Evolutionary conservation across 1,140 invertebrate species (phyloP).

Genomic region (Triops longicaudatus): DNA sequence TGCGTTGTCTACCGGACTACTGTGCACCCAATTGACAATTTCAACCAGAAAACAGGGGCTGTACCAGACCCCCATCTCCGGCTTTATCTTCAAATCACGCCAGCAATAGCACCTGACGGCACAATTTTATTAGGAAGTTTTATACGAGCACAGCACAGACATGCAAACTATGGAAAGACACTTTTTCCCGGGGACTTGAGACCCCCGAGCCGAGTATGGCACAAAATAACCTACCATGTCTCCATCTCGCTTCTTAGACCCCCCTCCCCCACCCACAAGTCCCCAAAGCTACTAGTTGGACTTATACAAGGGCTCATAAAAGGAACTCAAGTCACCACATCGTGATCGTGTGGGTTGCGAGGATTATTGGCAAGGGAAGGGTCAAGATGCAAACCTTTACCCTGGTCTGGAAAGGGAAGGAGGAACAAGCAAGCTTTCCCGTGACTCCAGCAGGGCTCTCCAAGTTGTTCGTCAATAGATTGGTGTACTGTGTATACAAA

Average conservation of each 20-base stretch:
- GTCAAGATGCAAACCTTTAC: background rate
- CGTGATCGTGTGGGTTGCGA: background rate
- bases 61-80: too few relatives aligned
- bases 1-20: too few relatives aligned
- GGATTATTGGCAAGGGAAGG: background rate
- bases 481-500: background rate
- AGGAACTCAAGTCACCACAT: background rate
- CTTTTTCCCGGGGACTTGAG: background rate
- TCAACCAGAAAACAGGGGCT: too few relatives aligned
- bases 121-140: too few relatives aligned
- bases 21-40: too few relatives aligned
- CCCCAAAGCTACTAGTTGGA: background rate
- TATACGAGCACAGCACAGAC: background rate
- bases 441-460: too few relatives aligned
- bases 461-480: too few relatives aligned
- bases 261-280: too few relatives aligned
- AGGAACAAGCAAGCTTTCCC: too few relatives aligned
- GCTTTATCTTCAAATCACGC: too few relatives aligned
- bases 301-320: slow-evolving; percentile 3
- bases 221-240: background rate
- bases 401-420: too few relatives aligned
- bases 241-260: background rate
- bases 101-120: too few relatives aligned
- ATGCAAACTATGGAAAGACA: background rate
- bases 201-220: background rate